Percentiles rank a stretch among this genome's conserved stretches.
Evolutionary conservation across 2,113 vertebrate genomes (phyloP).

Genomic region (Siniperca knerii): DNA sequence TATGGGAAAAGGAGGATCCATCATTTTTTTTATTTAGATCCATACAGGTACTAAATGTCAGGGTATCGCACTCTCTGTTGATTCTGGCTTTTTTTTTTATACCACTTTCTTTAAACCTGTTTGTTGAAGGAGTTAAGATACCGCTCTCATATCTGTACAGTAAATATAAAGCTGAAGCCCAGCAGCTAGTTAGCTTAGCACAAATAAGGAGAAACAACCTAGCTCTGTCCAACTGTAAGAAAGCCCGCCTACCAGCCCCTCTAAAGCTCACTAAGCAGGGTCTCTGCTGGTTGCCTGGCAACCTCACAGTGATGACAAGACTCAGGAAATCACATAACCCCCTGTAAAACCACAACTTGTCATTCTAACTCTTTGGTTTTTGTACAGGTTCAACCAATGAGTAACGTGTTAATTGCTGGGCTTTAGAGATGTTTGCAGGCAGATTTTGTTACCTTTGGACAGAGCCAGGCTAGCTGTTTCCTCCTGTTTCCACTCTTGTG

Average conservation of each 20-base stretch:
- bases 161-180: background rate
- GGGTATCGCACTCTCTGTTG: too few species aligned
- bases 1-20: background rate
- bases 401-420: background rate
- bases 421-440: background rate
- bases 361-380: background rate
- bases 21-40: background rate
- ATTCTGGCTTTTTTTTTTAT: background rate
- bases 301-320: slow-evolving; percentile 11
- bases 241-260: background rate
- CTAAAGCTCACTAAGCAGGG: background rate
- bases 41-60: background rate
- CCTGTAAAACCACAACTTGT: background rate
- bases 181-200: background rate
- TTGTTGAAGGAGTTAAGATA: background rate
- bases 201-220: background rate
- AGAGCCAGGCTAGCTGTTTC: background rate
- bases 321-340: slow-evolving; percentile 5
- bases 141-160: too few species aligned
- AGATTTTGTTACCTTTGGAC: background rate
- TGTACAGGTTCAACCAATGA: background rate
- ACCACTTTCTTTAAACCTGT: background rate
- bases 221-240: background rate
- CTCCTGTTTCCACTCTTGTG: background rate
- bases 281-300: background rate